Base-by-base conservation (phyloP, 2,797 vertebrate species). In the Dendrocincla fuliginosa region DNA sequence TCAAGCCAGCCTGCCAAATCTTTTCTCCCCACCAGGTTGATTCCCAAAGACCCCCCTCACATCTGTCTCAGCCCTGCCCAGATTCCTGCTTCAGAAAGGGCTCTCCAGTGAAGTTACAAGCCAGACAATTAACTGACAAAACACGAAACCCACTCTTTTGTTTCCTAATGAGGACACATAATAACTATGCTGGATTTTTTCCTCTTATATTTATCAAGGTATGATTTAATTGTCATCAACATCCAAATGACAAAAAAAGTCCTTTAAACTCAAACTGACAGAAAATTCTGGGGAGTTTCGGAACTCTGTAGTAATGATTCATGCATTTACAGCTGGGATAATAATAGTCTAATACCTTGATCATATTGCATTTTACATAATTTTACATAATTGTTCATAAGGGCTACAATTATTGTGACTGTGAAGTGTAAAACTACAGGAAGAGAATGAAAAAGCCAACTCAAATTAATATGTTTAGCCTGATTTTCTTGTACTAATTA, bases 181-280 rank as follows among this genome's bases (percentile, higher is more conserved):
- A 96, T 93, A 96, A 87, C 70, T 81, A 37, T 46, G 60, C 60
- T 84, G 91, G 73, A 46, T 75, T 79, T 84, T 88, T 94, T 86
- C 47, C 77, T 89, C 94, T 95, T 73, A 80, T 86, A 86, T 97
- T 97, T 94, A 95, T 96, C 95, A 96, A 96, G 93, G 68, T 97
- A 60, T 94, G 88, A 93, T 96, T 97, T 97, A 96, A 97, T 97
- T 97, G 95, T 96, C 88, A 89, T 52, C 81, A 96, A 74, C 83
- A 78, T 68, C 42, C 79, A 92, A 87, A 94, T 93, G 55, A 65
- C n/a, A 89, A 74, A 96, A 94, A 59, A 87, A 78, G 23, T 63
- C 61, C 33, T 25, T 44, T 75, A 42, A 84, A 95, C 65, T 84
- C 57, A 87, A 94, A 77, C 82, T 65, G 81, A 61, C 47, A 88